Evolutionary conservation across 2,113 vertebrate genomes (phyloP).

Genomic region (Eulacestoma nigropectus): DNA sequence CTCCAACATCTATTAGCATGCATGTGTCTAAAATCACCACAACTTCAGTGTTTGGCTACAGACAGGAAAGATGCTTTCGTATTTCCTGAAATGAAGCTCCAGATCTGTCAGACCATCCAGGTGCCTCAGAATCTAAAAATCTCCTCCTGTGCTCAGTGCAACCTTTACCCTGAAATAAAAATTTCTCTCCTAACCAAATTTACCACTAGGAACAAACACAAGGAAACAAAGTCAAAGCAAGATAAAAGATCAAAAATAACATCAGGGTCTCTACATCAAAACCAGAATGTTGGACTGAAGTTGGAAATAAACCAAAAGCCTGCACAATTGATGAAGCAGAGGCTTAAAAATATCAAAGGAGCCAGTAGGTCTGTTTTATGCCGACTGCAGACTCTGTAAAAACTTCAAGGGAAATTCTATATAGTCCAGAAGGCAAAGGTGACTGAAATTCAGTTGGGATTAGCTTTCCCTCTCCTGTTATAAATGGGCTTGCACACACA

Average conservation of each 20-base stretch:
- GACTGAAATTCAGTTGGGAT: slow-evolving; percentile 16
- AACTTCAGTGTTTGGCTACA: background rate
- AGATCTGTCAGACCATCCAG: background rate
- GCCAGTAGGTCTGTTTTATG: background rate
- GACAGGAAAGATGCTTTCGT: background rate
- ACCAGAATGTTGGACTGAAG: slow-evolving; percentile 3
- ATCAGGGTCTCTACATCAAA: slow-evolving; percentile 48
- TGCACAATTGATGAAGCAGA: slow-evolving; percentile 24
- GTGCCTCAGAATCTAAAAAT: background rate
- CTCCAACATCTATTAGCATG: background rate
- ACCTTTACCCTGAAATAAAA: background rate
- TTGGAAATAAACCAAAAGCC: slow-evolving; percentile 34
- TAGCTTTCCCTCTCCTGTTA: background rate
- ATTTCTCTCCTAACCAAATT: background rate
- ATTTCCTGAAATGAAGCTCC: background rate
- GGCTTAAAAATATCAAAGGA: slow-evolving; percentile 44
- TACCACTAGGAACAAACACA: background rate
- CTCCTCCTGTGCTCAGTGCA: background rate
- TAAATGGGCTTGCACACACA: background rate
- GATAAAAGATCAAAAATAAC: slow-evolving; percentile 55
- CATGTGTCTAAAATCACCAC: background rate
- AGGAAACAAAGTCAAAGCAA: slow-evolving; percentile 4
- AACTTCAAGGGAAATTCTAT: slow-evolving; percentile 47
- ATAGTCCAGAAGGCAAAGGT: slow-evolving; percentile 29
- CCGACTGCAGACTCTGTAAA: background rate